Evolutionary conservation across 1,140 invertebrate genomes (phyloP), one percentile per base, ranked within the genome.

Genomic region (Plectrocnemia conspersa): DNA sequence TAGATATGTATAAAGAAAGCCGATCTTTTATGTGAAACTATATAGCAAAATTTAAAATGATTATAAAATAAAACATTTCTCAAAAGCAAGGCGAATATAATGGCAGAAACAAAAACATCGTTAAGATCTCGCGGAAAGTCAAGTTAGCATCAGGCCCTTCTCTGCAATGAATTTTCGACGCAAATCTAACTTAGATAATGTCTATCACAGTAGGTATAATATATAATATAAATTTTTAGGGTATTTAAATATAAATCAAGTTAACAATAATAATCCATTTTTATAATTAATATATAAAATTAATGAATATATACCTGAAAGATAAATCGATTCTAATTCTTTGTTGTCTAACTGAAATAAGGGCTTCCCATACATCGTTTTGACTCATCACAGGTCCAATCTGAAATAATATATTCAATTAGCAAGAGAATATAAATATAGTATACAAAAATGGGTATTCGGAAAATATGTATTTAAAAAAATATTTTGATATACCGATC

Each of bases 291-390:
- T 29, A 29, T n/a, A 29, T 29, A n/a, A 29, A 7, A 29, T 29
- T 29, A 7, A 38, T 36, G 45, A 33, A 7, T 32, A 4, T 16
- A 32, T 65, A 74, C 73, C 74, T 73, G 59, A 65, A 71, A 56
- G 66, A 68, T 66, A 73, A 73, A 61, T 80, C 79, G 48, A 78
- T 71, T 27, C 80, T 67, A 27, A 78, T 69, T 63, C 82, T 76
- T n/a, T 80, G 77, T 58, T 83, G 81, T 56, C 81, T 74, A 32
- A 83, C 77, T 1, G 81, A 80, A 5, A 83, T 78, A 1, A 82
- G 68, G 3, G 82, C 82, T 64, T 84, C 82, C 81, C 82, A 83
- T 10, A 85, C 77, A 59, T 84, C 82, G 36, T 78, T 77, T 11
- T 74, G 72, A 42, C 59, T 52, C 15, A 52, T 35, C 50, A 57